phyloP scores from a whole-genome alignment of 2,888 invertebrate species.

The Falcaria lacertinaria region DNA sequence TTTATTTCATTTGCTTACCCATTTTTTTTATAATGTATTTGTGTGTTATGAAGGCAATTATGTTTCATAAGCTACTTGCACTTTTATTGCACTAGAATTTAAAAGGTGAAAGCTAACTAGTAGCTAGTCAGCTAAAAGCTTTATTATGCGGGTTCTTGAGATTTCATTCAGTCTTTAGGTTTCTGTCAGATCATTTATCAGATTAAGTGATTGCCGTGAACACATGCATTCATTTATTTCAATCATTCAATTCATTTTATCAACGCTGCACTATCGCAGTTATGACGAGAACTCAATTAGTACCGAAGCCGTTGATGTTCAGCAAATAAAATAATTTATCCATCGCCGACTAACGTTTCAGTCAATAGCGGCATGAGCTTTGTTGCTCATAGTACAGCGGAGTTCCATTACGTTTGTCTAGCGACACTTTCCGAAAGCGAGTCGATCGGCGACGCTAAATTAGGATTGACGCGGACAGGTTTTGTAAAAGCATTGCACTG shows the following conservation, averaged over 20 bases:
- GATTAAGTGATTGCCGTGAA: background rate
- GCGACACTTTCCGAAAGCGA: constrained; percentile 73
- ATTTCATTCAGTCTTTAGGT: no score
- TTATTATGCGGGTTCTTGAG: no score
- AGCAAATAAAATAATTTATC: constrained; percentile 12
- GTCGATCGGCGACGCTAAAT: constrained; percentile 71
- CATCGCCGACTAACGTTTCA: constrained; percentile 16
- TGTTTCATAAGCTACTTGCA: no score
- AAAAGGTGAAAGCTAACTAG: no score
- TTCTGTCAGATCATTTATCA: background rate
- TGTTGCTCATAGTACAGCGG: constrained; percentile 51
- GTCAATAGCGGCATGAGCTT: constrained; percentile 27
- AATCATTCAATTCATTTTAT: background rate
- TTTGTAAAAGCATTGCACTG: constrained; percentile 80
- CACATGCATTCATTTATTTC: background rate
- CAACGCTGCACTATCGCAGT: background rate
- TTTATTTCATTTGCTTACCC: background rate
- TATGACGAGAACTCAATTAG: background rate
- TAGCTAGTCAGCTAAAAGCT: no score
- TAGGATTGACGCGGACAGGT: constrained; percentile 78
- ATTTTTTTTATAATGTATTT: no score
- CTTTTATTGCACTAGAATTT: no score
- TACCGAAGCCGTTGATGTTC: background rate
- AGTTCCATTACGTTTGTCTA: constrained; percentile 74
- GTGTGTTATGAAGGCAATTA: no score